Conservation (phyloP, 2,888 invertebrate genomes). For the Agonum fuliginosum region DNA sequence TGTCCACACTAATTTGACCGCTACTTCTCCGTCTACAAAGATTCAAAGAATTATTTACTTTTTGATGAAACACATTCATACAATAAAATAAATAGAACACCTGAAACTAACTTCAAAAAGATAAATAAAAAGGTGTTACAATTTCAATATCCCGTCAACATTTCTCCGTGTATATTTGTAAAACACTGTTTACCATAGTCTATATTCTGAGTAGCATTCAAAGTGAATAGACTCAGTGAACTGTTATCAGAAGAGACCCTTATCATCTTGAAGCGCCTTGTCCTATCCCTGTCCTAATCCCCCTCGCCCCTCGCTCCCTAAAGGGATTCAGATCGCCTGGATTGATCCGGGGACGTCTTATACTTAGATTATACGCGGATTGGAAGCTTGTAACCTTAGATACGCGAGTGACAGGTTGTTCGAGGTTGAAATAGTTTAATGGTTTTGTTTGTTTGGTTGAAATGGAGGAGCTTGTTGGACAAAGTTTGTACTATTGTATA, state of each 20-base stretch:
- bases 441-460: not conserved
- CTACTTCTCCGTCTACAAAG: no score
- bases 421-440: not conserved
- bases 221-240: slow-evolving; percentile 24
- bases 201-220: slow-evolving; percentile 2
- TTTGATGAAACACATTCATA: no score
- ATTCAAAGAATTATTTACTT: no score
- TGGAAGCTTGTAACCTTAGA: not conserved
- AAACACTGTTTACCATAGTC: slow-evolving; percentile 5
- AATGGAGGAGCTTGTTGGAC: not conserved
- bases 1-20: no score
- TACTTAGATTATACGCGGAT: not conserved
- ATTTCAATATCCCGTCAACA: not conserved
- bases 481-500: no score
- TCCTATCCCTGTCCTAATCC: not conserved
- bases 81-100: no score
- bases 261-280: slow-evolving; percentile 15
- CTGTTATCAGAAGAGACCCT: slow-evolving; percentile 24
- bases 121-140: not conserved
- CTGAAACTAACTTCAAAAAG: not conserved
- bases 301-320: not conserved
- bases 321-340: not conserved
- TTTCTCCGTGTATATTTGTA: slow-evolving; percentile 21
- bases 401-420: not conserved
- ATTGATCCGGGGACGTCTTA: slow-evolving; percentile 16